Evolutionary conservation across 2,113 vertebrate species (phyloP).

Genomic region (Myrmophylax atrothorax): DNA sequence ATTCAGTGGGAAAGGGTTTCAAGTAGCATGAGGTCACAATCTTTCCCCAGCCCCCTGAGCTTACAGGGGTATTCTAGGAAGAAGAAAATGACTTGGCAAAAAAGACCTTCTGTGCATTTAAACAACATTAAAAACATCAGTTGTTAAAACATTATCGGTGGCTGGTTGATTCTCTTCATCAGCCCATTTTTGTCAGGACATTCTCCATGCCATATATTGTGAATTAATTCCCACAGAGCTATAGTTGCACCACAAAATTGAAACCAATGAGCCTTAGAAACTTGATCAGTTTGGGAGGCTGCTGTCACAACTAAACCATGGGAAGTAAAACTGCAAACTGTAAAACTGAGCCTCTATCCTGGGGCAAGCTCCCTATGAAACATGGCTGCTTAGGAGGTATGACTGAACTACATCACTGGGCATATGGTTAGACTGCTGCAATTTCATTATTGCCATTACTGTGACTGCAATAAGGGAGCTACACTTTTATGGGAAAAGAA

Average conservation of each 20-base stretch:
- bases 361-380: not conserved
- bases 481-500: not conserved
- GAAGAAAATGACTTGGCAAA: too few species aligned
- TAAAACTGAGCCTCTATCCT: not conserved
- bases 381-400: not conserved
- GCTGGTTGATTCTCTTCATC: too few species aligned
- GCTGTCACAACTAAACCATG: not conserved
- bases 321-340: not conserved
- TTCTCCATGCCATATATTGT: too few species aligned
- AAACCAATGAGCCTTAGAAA: not conserved
- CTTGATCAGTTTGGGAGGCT: not conserved
- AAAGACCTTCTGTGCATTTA: too few species aligned
- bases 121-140: too few species aligned
- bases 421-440: rapidly evolving
- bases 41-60: too few species aligned
- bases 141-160: too few species aligned
- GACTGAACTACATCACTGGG: not conserved
- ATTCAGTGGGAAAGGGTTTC: too few species aligned
- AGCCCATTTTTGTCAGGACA: too few species aligned
- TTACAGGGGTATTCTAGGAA: too few species aligned
- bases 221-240: too few species aligned
- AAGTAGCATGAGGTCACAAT: too few species aligned
- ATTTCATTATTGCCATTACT: not conserved
- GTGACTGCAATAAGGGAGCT: not conserved
- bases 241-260: not conserved